Conservation (phyloP, 37 sponge, comb jelly and placozoan genomes). For the Halichondria panicea region DNA sequence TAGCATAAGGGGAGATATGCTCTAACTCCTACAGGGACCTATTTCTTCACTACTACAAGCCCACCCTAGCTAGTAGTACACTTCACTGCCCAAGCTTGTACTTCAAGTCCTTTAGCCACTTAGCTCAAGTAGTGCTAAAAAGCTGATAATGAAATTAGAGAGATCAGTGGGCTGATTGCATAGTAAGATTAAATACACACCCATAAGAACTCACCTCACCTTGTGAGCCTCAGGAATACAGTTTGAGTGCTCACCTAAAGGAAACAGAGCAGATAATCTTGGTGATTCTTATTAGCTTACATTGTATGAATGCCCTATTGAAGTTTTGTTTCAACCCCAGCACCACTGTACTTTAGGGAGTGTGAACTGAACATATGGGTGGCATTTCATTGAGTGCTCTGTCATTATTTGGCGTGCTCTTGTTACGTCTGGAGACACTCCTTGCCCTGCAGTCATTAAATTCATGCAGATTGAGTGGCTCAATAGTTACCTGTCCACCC, state of each 20-base stretch:
- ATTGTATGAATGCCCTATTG: slow-evolving; percentile 62
- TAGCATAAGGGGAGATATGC: too few relatives aligned
- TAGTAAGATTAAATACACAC: too few relatives aligned
- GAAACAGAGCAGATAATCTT: too few relatives aligned
- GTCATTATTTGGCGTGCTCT: slow-evolving; percentile 62
- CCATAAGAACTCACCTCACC: too few relatives aligned
- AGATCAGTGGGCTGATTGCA: too few relatives aligned
- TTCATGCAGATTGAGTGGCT: neutral
- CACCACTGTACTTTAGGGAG: slow-evolving; percentile 70
- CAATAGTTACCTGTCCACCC: slow-evolving; percentile 41
- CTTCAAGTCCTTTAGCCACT: too few relatives aligned
- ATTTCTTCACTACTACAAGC: too few relatives aligned
- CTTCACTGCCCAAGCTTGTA: too few relatives aligned
- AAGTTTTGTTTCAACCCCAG: slow-evolving; percentile 76
- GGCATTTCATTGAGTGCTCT: slow-evolving; percentile 79
- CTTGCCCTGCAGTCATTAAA: slow-evolving; percentile 51
- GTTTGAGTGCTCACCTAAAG: slow-evolving; percentile 74
- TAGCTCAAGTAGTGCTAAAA: too few relatives aligned
- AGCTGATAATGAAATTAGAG: too few relatives aligned
- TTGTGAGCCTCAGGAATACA: slow-evolving; percentile 68
- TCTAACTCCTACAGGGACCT: too few relatives aligned
- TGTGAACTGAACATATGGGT: slow-evolving; percentile 93
- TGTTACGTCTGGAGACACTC: slow-evolving; percentile 25
- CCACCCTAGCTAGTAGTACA: too few relatives aligned
- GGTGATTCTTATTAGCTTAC: slow-evolving; percentile 71